phyloP scores from a whole-genome alignment of 2,113 vertebrate species.

The Burhinus bistriatus region DNA sequence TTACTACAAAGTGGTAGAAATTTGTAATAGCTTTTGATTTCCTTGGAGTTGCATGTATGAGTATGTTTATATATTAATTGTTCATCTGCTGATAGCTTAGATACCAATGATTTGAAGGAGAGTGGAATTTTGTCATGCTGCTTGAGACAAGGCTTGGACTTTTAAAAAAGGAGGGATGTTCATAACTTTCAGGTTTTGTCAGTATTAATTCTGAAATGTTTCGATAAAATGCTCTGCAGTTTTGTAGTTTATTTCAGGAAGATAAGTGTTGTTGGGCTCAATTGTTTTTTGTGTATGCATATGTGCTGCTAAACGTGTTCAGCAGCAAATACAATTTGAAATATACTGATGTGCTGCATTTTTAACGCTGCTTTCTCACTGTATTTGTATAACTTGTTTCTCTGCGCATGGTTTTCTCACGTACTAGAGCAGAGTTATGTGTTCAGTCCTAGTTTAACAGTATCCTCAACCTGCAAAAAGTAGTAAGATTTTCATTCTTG shows the following conservation, averaged over 20 bases:
- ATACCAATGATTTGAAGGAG: not conserved
- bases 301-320: not conserved
- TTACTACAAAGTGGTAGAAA: not conserved
- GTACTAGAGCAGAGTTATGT: not conserved
- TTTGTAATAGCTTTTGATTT: not conserved
- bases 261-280: not conserved
- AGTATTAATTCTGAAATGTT: not conserved
- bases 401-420: not conserved
- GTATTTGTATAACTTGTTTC: not conserved
- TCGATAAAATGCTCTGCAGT: not conserved
- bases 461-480: not conserved
- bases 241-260: not conserved
- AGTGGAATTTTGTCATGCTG: not conserved
- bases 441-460: not conserved
- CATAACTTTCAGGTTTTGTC: not conserved
- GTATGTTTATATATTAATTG: not conserved
- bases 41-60: not conserved
- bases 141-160: not conserved
- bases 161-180: rapidly evolving
- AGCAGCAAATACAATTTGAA: not conserved
- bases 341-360: not conserved
- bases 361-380: not conserved
- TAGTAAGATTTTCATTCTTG: not conserved
- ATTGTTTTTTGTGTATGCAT: not conserved
- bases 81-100: not conserved